Evolutionary conservation across 1,140 invertebrate genomes (phyloP), one percentile per base, ranked within the genome.

Genomic region (Neodiprion virginianus): DNA sequence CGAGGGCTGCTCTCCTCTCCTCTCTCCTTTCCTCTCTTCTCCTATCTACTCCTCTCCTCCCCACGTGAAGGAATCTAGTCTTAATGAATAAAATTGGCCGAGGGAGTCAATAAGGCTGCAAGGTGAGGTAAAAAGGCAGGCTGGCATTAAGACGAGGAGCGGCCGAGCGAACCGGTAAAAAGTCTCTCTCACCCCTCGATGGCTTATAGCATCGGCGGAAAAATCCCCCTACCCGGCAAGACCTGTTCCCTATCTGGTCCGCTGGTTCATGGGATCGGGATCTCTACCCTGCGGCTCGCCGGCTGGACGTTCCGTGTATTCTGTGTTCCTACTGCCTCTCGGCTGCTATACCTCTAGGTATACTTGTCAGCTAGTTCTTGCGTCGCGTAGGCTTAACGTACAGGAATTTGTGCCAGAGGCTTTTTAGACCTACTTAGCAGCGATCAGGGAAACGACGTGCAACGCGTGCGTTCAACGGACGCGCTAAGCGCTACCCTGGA

Each of bases 11-110:
- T 61, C 11, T 12, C 11, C n/a, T 17, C 53, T 61, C 53, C 53
- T 61, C 53, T 61, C 28, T 40, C 28, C n/a, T 76, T 75, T 75
- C 78, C 71, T 77, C 75, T 40, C 28, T 5, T 61, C 11, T 12
- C 10, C n/a, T 14, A 10, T 61, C 53, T 8, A 14, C 28, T 40
- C 28, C n/a, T 76, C 76, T 75, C 78, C 71, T 77, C 75, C 79
- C 53, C 84, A 80, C 86, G 83, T 85, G 85, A 85, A 87, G 82
- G 84, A 86, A 86, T 87, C 86, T 88, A 87, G 81, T 76, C 82
- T 87, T 88, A 88, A 88, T 87, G 85, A 88, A 84, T 87, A 86
- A 88, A 87, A 86, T 84, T 71, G 17, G 53, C 53, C 47, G 40
- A 12, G 21, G n/a, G 70, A 50, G 17, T 71, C 40, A 23, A 23